Conservation (phyloP, 2,888 invertebrate species). For the Noctua janthina region DNA sequence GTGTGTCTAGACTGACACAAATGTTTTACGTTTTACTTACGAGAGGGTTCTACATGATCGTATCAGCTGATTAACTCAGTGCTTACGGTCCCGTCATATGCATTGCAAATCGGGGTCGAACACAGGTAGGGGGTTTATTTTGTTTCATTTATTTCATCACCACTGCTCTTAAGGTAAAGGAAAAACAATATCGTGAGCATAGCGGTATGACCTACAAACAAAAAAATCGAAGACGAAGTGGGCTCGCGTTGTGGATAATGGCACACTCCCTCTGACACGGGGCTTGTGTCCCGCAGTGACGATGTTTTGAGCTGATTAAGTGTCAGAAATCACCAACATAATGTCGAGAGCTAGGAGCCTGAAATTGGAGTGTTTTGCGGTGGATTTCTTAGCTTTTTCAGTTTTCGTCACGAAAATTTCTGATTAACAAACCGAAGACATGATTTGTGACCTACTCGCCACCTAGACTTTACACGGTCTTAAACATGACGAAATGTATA, state of each 20-base stretch:
- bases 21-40: slow-evolving; percentile 8
- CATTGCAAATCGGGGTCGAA: neutral
- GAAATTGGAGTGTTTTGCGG: neutral
- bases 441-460: neutral
- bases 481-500: neutral
- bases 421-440: neutral
- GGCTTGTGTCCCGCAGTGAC: neutral
- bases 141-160: neutral
- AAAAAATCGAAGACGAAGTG: too few relatives aligned
- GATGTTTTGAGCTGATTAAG: neutral
- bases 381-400: neutral
- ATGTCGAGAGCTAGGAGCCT: neutral
- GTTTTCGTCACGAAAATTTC: neutral
- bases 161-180: neutral
- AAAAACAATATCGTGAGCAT: too few relatives aligned
- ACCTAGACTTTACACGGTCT: neutral
- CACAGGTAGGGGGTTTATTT: neutral
- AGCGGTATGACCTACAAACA: neutral
- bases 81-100: too few relatives aligned
- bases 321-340: neutral
- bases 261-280: too few relatives aligned
- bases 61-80: neutral
- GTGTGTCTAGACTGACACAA: slow-evolving; percentile 25
- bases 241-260: neutral
- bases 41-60: neutral